Evolutionary conservation across 2,888 invertebrate species (phyloP), one percentile per base, ranked within the genome.

Genomic region (Cantharis rufa): DNA sequence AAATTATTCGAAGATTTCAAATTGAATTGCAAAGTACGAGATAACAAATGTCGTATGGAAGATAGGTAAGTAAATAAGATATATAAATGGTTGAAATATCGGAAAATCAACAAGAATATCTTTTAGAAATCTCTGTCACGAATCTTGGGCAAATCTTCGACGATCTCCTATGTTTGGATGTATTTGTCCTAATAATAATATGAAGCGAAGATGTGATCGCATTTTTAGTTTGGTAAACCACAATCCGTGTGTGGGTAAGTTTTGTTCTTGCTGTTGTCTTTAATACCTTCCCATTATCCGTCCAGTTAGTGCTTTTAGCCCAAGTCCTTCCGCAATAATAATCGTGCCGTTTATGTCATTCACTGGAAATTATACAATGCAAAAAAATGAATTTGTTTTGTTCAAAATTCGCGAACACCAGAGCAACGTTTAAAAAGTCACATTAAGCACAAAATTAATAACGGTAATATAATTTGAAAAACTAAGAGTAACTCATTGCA

Each of bases 191-290:
- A 95, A 95, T 88, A 95, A 95, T 84, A 94, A 95, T 88, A 94
- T 94, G 92, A 96, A 96, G 94, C 95, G 92, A 92, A 92, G 94
- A 83, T 97, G 96, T 89, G 96, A 96, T 89, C 91, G 94, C 84
- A 95, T 96, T 89, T 96, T 96, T 90, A 93, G 93, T 82, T 93
- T 94, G 87, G 95, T 97, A 86, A 96, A 97, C 91, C 95, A 96
- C 90, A 97, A 97, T 91, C 96, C 96, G 76, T 97, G 97, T 89
- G 94, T 96, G 88, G 96, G 96, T 96, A 91, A 96, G 96, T 91
- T 83, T 74, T 71, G 71, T 62, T 72, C 66, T 76, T 66, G 76
- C 76, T 78, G 76, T 78, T 27, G 73, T 66, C 78, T 75, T 66
- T 21, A 62, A 75, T 71, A 63, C 28, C 72, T 71, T 73, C 75